Conservation (phyloP, 2,113 vertebrate genomes). For the Euleptes europaea region DNA sequence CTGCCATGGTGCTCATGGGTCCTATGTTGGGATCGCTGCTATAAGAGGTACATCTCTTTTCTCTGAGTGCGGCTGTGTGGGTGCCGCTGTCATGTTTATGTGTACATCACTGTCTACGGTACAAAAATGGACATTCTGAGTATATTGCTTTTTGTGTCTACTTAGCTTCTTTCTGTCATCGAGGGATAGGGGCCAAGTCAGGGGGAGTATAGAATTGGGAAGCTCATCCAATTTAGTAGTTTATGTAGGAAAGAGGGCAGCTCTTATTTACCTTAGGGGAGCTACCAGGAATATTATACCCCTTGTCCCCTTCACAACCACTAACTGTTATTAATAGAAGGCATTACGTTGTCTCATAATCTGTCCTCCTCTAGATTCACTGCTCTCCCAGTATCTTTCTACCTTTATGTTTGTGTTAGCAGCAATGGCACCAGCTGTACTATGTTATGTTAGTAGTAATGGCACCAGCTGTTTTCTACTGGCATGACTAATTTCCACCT, state of each 20-base stretch:
- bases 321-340: not conserved
- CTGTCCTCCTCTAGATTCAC: not conserved
- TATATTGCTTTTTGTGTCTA: not conserved
- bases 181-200: too few species aligned
- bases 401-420: not conserved
- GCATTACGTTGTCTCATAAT: not conserved
- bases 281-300: not conserved
- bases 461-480: too few species aligned
- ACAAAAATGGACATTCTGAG: not conserved
- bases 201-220: not conserved
- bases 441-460: too few species aligned
- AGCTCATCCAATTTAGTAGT: not conserved
- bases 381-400: not conserved
- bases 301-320: not conserved
- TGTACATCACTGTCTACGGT: not conserved
- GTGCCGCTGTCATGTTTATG: not conserved
- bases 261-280: not conserved
- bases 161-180: not conserved
- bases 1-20: too few species aligned
- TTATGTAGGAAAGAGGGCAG: not conserved
- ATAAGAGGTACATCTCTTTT: not conserved
- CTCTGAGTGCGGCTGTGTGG: not conserved
- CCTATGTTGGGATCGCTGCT: too few species aligned
- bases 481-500: too few species aligned
- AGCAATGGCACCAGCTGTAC: too few species aligned